phyloP scores from a whole-genome alignment of 2,797 vertebrate genomes.

The Cetoscarus ocellatus region DNA sequence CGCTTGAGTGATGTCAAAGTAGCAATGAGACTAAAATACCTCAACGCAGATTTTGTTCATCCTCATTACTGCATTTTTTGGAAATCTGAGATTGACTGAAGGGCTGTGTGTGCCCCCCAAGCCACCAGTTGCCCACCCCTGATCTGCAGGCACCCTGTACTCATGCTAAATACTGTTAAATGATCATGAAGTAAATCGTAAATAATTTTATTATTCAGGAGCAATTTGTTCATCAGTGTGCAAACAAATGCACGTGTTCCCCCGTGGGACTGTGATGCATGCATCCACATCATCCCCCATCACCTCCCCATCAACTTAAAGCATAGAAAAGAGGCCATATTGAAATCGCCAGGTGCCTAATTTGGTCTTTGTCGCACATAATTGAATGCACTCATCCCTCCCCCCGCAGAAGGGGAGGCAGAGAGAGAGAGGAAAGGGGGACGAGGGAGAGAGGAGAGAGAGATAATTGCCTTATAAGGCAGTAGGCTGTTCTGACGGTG shows the following conservation, averaged over 20 bases:
- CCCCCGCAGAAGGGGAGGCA: slow-evolving; percentile 46
- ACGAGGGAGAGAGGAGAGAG: slow-evolving; percentile 27
- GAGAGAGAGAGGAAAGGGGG: slow-evolving; percentile 15
- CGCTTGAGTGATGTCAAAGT: no score
- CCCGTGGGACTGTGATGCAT: slow-evolving; percentile 18
- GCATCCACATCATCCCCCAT: slow-evolving; percentile 52
- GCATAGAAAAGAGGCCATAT: slow-evolving; percentile 69
- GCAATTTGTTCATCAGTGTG: neutral
- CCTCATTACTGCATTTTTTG: no score
- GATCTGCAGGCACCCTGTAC: no score
- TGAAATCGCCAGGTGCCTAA: slow-evolving; percentile 83
- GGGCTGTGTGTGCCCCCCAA: no score
- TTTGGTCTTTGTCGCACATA: slow-evolving; percentile 82
- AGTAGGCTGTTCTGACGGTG: slow-evolving; percentile 74
- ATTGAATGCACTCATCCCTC: slow-evolving; percentile 80
- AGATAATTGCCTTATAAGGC: slow-evolving; percentile 83
- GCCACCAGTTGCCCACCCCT: no score
- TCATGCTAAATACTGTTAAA: no score
- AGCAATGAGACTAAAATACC: no score
- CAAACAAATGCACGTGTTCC: slow-evolving; percentile 18
- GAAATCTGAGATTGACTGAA: no score
- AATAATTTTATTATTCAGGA: neutral
- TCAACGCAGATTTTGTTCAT: no score
- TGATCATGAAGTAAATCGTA: no score
- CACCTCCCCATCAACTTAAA: slow-evolving; percentile 68